Evolutionary conservation across 2,888 invertebrate species (phyloP), one percentile per base, ranked within the genome.

Genomic region (Reticulitermes lucifugus): DNA sequence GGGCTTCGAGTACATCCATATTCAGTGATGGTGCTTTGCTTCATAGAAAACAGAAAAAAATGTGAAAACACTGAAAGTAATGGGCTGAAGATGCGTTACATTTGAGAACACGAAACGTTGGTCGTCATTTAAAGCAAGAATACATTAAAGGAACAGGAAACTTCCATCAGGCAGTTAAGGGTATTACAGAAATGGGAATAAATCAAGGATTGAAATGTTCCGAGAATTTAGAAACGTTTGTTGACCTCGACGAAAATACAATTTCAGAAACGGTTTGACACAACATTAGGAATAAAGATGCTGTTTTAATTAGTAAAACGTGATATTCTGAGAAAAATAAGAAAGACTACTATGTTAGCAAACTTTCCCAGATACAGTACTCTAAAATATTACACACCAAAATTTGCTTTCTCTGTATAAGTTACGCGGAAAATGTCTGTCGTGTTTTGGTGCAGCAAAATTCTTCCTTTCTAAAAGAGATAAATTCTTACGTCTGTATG

Each of bases 131-230:
- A 82, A 46, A 60, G 65, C 41, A 82, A 9, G 82, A 82, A 82
- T 82, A 82, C 82, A 82, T 82, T 82, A 82, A 60, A 82, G 55
- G 65, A 82, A 82, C 60, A 59, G 35, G 59, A 59, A 41, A 60
- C n/a, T 25, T 55, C 43, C 65, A 55, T 82, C 82, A 82, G 60
- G 3, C 25, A 79, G 59, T 79, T 46, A 22, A 82, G 60, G 82
- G 5, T 82, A 60, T 18, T 25, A 35, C n/a, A 82, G 5, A 82
- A 25, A 82, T 82, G 60, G 60, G 82, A 82, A 82, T 82, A 82
- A 73, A 73, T 82, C 35, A 82, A 43, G 46, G 35, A 4, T 82
- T 82, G 29, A 29, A 29, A 25, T n/a, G 65, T 79, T 65, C 65
- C 7, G 9, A 65, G 25, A 65, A 65, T 10, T 25, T 6, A 25